Conservation (phyloP, 2,797 vertebrate genomes). For the Malurus splendens region DNA sequence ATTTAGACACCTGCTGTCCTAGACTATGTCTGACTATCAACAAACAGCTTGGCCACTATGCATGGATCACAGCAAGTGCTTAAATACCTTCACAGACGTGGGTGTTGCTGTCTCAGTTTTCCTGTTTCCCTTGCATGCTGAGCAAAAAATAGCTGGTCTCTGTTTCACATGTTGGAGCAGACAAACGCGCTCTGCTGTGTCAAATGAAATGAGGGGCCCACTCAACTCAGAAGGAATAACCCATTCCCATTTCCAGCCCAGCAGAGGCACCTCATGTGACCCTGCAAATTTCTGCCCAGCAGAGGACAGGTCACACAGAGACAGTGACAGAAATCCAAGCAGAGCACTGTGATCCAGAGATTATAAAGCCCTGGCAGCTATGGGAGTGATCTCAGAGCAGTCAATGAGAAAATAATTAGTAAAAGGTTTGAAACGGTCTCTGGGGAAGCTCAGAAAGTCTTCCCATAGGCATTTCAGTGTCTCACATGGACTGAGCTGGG, state of each 20-base stretch:
- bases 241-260: background rate
- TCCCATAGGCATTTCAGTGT: background rate
- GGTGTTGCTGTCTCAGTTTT: background rate
- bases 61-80: background rate
- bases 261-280: background rate
- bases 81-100: slow-evolving; percentile 3
- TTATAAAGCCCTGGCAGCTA: background rate
- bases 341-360: background rate
- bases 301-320: background rate
- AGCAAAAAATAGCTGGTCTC: slow-evolving; percentile 5
- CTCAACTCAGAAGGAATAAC: background rate
- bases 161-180: background rate
- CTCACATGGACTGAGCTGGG: background rate
- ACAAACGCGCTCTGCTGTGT: background rate
- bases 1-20: slow-evolving; percentile 22
- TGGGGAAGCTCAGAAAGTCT: background rate
- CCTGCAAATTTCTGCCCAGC: background rate
- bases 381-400: background rate
- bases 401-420: background rate
- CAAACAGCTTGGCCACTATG: background rate
- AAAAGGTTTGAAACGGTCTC: background rate
- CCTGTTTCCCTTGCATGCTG: background rate
- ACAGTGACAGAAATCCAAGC: slow-evolving; percentile 1
- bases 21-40: background rate
- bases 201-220: background rate